These are phyloP conservation scores for Eleutherodactylus coqui DNA, from an alignment of 2,797 vertebrate genomes.

Conservation along the genomic window DNA sequence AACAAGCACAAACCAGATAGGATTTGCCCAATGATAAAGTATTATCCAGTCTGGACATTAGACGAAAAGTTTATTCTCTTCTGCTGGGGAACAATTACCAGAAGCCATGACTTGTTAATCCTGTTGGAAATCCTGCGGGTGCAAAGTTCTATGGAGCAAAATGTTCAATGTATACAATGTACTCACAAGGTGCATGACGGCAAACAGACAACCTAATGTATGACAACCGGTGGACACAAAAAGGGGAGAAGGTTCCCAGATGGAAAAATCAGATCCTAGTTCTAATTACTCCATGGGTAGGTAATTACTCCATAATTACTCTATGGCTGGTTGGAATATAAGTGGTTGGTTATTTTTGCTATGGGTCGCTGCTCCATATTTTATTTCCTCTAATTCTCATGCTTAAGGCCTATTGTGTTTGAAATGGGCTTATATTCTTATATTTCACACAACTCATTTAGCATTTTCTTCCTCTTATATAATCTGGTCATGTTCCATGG, in stretches of 20 bases:
- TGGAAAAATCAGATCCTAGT: not conserved
- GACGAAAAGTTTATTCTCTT: not conserved
- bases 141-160: not conserved
- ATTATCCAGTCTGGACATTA: slow-evolving; percentile 1
- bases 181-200: not conserved
- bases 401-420: too few species aligned
- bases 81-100: slow-evolving; percentile 9
- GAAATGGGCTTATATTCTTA: too few species aligned
- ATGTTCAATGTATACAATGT: not conserved
- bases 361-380: too few species aligned
- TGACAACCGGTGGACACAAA: not conserved
- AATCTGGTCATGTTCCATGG: too few species aligned
- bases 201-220: not conserved
- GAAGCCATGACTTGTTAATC: not conserved
- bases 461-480: too few species aligned
- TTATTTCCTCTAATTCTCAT: too few species aligned
- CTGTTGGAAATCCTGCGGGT: not conserved
- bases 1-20: slow-evolving; percentile 7
- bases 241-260: not conserved
- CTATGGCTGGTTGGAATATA: not conserved
- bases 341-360: not conserved
- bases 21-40: slow-evolving; percentile 5
- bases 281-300: too few species aligned
- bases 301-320: too few species aligned
- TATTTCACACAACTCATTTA: too few species aligned